Percentiles rank a stretch among this genome's conserved stretches.
These are phyloP conservation scores for Bombus vancouverensis DNA, from an alignment of 1,140 invertebrate genomes.

Conservation along the genomic window DNA sequence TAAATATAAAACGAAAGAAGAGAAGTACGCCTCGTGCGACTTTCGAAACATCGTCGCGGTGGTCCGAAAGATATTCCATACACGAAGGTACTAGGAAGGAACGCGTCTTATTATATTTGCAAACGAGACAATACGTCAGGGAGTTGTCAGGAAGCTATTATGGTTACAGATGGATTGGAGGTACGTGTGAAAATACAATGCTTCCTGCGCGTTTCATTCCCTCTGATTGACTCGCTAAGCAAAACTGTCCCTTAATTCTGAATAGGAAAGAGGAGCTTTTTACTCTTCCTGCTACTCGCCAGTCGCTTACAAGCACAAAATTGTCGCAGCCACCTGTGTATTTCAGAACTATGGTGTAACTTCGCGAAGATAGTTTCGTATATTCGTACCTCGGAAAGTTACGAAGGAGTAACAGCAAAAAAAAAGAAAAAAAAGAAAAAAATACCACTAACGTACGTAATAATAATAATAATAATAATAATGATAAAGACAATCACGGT, in stretches of 20 bases:
- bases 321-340: background rate
- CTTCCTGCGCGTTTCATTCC: background rate
- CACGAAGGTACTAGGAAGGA: constrained; percentile 12
- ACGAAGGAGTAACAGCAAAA: background rate
- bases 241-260: background rate
- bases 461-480: constrained; percentile 10
- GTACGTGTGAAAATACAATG: background rate
- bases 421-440: background rate
- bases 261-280: background rate
- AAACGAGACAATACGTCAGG: constrained; percentile 16
- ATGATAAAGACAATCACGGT: constrained; percentile 3
- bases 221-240: too few relatives aligned
- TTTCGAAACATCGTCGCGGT: background rate
- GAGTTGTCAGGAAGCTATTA: constrained; percentile 9
- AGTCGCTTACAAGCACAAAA: background rate
- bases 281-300: background rate
- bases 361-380: background rate
- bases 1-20: background rate
- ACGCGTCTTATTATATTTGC: constrained; percentile 21
- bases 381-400: too few relatives aligned
- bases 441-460: background rate
- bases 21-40: background rate
- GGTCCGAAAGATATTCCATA: constrained; percentile 29
- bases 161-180: background rate
- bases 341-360: background rate